A percentile compares a stretch with the other conserved stretches of the same genome.
These are phyloP conservation scores for Eupithecia pulchellata DNA, from an alignment of 2,888 invertebrate genomes.

Conservation along the genomic window DNA sequence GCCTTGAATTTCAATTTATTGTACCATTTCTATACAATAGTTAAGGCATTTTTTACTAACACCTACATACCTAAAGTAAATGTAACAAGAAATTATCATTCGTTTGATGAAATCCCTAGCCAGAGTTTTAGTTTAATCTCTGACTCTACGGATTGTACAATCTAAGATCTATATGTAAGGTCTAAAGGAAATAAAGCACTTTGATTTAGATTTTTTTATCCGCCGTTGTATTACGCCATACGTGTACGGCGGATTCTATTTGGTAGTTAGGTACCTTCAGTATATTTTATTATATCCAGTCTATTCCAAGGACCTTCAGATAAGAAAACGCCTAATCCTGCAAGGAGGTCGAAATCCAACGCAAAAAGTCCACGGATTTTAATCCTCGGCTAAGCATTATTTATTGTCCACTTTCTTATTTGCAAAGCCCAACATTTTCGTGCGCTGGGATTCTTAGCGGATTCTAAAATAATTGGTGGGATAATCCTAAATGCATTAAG, in stretches of 20 bases:
- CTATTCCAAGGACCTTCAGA: not conserved
- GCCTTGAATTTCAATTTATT: too few species aligned
- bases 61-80: too few species aligned
- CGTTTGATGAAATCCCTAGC: too few species aligned
- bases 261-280: not conserved
- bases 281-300: not conserved
- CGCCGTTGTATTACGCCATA: too few species aligned
- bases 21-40: too few species aligned
- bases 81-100: too few species aligned
- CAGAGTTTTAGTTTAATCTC: too few species aligned
- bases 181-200: too few species aligned
- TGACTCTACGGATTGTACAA: too few species aligned
- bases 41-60: too few species aligned
- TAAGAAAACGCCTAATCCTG: not conserved
- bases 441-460: constrained; percentile 34
- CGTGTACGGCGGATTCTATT: not conserved
- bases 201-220: too few species aligned
- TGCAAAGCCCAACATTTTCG: constrained; percentile 56
- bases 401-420: constrained; percentile 63
- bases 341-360: constrained; percentile 9
- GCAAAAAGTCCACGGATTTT: constrained; percentile 48
- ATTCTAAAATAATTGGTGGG: constrained; percentile 33
- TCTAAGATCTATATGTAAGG: too few species aligned
- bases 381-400: constrained; percentile 64
- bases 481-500: constrained; percentile 33